phyloP scores from a whole-genome alignment of 2,113 vertebrate genomes.

The Mandrillus leucophaeus region DNA sequence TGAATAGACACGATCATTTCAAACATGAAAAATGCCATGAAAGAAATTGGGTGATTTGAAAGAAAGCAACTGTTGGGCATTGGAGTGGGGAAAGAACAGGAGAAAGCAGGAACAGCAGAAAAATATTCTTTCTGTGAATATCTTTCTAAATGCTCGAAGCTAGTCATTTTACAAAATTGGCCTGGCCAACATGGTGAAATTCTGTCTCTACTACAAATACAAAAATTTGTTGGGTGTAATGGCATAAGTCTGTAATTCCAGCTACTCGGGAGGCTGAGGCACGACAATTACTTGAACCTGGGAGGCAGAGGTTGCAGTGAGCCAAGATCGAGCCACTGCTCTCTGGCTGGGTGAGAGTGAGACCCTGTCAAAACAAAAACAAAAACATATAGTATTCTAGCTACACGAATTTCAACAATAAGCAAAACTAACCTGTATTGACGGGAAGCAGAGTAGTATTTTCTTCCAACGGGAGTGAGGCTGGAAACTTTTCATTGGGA shows the following conservation, averaged over 20 bases:
- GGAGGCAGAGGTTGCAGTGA: too few species aligned
- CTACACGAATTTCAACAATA: not conserved
- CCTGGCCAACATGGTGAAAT: too few species aligned
- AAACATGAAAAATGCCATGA: not conserved
- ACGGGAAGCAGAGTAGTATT: not conserved
- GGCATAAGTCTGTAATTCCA: too few species aligned
- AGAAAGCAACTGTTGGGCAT: not conserved
- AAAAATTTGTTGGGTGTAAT: too few species aligned
- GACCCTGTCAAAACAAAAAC: not conserved
- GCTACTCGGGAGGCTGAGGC: too few species aligned
- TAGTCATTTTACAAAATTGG: not conserved
- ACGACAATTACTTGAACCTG: too few species aligned
- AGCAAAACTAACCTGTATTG: not conserved
- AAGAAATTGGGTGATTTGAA: not conserved
- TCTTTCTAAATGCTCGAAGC: not conserved
- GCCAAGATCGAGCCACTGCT: too few species aligned
- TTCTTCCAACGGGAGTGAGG: not conserved
- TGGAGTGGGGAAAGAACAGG: not conserved
- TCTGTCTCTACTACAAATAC: too few species aligned
- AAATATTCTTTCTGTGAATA: not conserved
- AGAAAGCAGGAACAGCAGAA: not conserved
- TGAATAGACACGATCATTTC: not conserved
- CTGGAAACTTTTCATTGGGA: not conserved
- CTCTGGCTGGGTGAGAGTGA: too few species aligned
- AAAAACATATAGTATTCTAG: not conserved